phyloP scores from a whole-genome alignment of 1,140 invertebrate genomes.

The Lepidurus couesii region DNA sequence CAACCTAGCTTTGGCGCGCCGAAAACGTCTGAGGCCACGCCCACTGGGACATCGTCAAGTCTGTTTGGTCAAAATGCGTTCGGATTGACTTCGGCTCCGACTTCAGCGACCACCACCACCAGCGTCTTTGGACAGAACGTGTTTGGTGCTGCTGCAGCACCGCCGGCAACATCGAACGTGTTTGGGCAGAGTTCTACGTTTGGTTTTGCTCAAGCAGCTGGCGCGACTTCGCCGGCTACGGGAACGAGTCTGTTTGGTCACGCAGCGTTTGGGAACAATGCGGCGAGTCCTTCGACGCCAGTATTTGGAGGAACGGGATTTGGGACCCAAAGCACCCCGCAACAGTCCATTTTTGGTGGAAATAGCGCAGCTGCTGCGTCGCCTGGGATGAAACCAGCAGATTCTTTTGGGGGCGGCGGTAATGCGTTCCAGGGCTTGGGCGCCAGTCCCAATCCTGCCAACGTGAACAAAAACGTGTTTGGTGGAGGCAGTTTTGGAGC shows the following conservation, averaged over 20 bases:
- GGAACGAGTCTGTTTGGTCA: constrained; percentile 13
- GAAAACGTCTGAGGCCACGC: not conserved
- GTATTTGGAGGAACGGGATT: not conserved
- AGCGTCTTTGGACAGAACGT: not conserved
- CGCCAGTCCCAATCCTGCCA: constrained; percentile 37
- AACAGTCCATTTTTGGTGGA: not conserved
- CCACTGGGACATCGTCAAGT: not conserved
- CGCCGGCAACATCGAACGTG: not conserved
- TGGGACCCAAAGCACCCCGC: not conserved
- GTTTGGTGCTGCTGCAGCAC: not conserved
- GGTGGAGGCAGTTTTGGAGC: constrained; percentile 31
- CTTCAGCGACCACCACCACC: not conserved
- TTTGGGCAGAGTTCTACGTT: constrained; percentile 10
- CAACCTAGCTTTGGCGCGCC: not conserved
- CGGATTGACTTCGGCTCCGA: not conserved
- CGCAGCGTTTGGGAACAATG: constrained; percentile 2
- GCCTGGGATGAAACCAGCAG: not conserved
- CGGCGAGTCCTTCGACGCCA: not conserved
- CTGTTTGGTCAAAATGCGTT: not conserved
- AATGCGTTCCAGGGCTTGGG: constrained; percentile 36
- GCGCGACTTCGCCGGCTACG: not conserved
- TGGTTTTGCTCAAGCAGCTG: not conserved
- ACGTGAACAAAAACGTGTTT: constrained; percentile 38
- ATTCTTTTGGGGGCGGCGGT: not conserved
- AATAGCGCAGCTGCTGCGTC: not conserved